phyloP scores from a whole-genome alignment of 2,797 vertebrate genomes.

The Rhynchotus rufescens region DNA sequence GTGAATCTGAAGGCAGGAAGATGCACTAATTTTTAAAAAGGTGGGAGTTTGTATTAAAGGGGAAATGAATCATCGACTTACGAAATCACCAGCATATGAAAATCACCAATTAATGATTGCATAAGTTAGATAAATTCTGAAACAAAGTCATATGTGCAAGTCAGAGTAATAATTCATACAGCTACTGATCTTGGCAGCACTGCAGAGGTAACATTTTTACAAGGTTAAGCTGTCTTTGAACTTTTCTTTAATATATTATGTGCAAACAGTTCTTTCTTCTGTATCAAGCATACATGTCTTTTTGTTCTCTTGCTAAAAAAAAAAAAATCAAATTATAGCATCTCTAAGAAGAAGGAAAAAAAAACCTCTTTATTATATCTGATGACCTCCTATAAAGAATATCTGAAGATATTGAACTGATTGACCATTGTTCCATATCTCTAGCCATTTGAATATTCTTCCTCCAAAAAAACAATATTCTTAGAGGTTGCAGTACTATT shows the following conservation, averaged over 20 bases:
- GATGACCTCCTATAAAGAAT: not conserved
- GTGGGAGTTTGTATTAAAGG: not conserved
- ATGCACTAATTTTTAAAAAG: not conserved
- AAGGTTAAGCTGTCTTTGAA: slow-evolving; percentile 68
- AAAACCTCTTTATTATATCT: not conserved
- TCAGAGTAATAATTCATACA: slow-evolving; percentile 50
- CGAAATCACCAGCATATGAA: slow-evolving; percentile 13
- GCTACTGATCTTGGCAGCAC: slow-evolving; percentile 41
- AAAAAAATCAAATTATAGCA: slow-evolving; percentile 16
- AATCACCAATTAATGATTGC: slow-evolving; percentile 44
- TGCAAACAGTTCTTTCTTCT: slow-evolving; percentile 28
- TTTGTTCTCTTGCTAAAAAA: not conserved
- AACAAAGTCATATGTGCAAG: slow-evolving; percentile 33
- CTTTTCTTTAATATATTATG: slow-evolving; percentile 45
- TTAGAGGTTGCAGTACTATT: not conserved
- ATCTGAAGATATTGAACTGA: not conserved
- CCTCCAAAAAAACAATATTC: not conserved
- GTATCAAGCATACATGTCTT: not conserved
- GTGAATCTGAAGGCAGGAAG: not conserved
- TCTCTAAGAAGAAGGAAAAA: not conserved
- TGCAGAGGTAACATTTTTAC: slow-evolving; percentile 64
- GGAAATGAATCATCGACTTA: slow-evolving; percentile 25
- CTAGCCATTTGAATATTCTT: not conserved
- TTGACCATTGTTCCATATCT: not conserved
- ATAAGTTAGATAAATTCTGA: slow-evolving; percentile 32